Base-by-base conservation (phyloP, 2,888 invertebrate species). In the Clostera curtula region DNA sequence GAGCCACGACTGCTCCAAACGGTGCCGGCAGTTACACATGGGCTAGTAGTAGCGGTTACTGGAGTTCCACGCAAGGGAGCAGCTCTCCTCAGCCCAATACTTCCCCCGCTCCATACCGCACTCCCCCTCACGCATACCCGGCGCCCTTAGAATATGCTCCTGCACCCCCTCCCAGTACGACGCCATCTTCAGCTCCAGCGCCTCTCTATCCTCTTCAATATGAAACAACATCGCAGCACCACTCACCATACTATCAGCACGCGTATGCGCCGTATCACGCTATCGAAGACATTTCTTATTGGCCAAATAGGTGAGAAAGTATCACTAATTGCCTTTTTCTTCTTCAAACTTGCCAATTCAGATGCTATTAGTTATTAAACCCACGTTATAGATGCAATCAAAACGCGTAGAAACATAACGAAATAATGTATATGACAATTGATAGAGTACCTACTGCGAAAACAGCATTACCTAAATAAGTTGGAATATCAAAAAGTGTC, bases 181-280 rank as follows among this genome's bases (percentile, higher is more conserved):
- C 70, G 1, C 62, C 79, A 0, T 43, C 75, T 0, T 40, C 77
- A 1, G 67, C 73, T 1, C 68, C 80, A 1, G 65, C 77, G 5
- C 65, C 82, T 2, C 56, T 82, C 1, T 83, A 82, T 40, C 80
- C 83, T 1, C 45, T 83, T 7, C 82, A 83, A 37, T 83, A 82
- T 21, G 82, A 83, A 24, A 49, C 76, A 3, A 52, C 79, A 0
- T 43, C 74, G 12, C 82, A 82, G 33, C 80, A 80, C 24, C 80
- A 79, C 37, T 73, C 82, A 3, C 71, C 82, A 0, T 83, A 83
- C 37, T 83, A 83, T 34, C 82, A 83, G 43, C 80, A 80, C 36
- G 79, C 82, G 10, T 83, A 83, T 33, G 75, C 80, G 19, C 80
- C 82, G 6, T 83, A 83, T 42, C 82, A 83, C 31, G 75, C 80